Base-by-base conservation (phyloP, 2,113 vertebrate species). In the Bubo scandiacus region DNA sequence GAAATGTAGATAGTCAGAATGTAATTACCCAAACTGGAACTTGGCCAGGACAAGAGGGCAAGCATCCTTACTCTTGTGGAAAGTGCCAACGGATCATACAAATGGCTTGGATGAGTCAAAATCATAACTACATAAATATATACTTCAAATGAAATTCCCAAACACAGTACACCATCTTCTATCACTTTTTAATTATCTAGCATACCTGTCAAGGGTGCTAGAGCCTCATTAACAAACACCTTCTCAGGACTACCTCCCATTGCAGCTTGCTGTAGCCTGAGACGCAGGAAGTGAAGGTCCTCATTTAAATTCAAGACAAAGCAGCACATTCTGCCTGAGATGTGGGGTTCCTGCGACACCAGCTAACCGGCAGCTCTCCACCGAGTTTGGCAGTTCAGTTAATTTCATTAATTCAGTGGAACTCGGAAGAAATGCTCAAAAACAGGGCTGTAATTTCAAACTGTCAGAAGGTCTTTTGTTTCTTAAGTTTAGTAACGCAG, bases 281-380 rank as follows among this genome's bases (percentile, higher is more conserved):
- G 81, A 87, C 0, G 8, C 59, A 78, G 71, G 62, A 92, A 95
- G 75, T 54, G 81, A 92, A 96, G 87, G 88, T 85, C 63, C 2
- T 36, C 54, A 62, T 90, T 93, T 86, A 81, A 90, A 96, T 89
- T 84, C 73, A 88, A 86, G 86, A 67, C 58, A 88, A 89, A 74
- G 55, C 65, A 92, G 47, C 55, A 68, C 77, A 15, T 43, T 72
- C 30, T 72, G 57, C 81, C 78, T 1, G 2, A 61, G 59, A 73
- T 32, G 83, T 67, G 67, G 72, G n/a, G 62, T 3, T 82, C 73
- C 58, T 74, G 61, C 0, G 0, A 81, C 51, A 49, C 74, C 2
- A 0, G 63, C 77, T 88, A 86, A 70, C 65, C 42, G 5, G 47
- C 49, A 79, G 49, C 65, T 49, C 65, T 62, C 38, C 61, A 63